Evolutionary conservation across 2,113 vertebrate species (phyloP).

Genomic region (Narcine bancroftii): DNA sequence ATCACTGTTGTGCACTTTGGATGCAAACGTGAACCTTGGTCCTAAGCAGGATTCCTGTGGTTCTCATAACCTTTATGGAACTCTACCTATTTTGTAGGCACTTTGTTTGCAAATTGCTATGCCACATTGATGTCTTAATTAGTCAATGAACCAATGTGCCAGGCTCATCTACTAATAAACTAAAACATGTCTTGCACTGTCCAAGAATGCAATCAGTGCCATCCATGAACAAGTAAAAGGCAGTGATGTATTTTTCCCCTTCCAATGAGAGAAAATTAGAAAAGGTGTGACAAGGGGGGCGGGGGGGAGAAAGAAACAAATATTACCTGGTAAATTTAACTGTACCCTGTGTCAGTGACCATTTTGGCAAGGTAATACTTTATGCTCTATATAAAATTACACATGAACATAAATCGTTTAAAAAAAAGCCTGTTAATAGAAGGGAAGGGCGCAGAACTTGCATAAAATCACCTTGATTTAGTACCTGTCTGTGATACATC

Average conservation of each 20-base stretch:
- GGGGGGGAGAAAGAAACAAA: background rate
- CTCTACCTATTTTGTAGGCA: background rate
- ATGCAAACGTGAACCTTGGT: background rate
- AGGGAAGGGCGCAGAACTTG: constrained; percentile 2
- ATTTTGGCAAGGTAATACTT: background rate
- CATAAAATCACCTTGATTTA: background rate
- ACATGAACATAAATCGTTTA: background rate
- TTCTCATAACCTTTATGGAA: background rate
- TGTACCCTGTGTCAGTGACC: background rate
- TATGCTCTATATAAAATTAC: background rate
- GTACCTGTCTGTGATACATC: background rate
- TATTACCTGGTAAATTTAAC: background rate
- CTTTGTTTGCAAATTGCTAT: background rate
- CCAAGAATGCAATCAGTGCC: background rate
- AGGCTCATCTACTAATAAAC: background rate
- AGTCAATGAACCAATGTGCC: background rate
- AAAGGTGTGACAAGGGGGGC: background rate
- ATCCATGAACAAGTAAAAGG: background rate
- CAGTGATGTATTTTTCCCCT: background rate
- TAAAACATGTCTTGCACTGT: background rate
- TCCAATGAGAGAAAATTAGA: background rate
- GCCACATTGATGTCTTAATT: background rate
- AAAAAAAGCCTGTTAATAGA: constrained; percentile 2
- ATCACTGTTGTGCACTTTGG: background rate
- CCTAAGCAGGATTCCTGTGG: background rate